Conservation (phyloP, 2,113 vertebrate genomes). For the Tursiops truncatus region DNA sequence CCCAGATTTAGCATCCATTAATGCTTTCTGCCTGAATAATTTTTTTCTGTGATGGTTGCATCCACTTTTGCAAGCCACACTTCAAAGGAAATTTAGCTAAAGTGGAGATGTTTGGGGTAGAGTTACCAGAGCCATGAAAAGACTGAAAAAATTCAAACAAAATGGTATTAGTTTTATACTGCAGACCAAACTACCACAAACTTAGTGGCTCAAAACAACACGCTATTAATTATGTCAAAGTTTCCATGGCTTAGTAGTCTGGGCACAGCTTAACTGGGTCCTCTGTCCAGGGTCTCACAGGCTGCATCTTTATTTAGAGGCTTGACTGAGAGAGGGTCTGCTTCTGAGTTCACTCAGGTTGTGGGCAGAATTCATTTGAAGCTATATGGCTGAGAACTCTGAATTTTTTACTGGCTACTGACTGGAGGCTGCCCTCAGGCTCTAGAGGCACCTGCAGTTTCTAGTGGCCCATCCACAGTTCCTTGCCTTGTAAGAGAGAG, state of each 20-base stretch:
- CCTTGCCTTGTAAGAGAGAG: background rate
- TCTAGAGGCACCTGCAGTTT: background rate
- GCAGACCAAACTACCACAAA: background rate
- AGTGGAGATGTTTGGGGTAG: background rate
- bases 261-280: background rate
- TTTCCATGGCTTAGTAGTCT: background rate
- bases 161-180: background rate
- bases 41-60: background rate
- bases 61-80: background rate
- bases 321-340: background rate
- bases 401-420: background rate
- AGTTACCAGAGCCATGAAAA: background rate
- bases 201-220: background rate
- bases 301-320: background rate
- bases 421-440: background rate
- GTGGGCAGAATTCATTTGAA: background rate
- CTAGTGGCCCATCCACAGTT: background rate
- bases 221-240: background rate
- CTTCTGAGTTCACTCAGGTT: background rate
- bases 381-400: background rate
- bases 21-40: background rate
- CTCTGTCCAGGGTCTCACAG: background rate
- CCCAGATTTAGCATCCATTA: background rate
- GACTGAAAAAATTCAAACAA: background rate
- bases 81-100: background rate